Base-by-base conservation (phyloP, 2,797 vertebrate genomes). In the Hippopotamyrus pictus region DNA sequence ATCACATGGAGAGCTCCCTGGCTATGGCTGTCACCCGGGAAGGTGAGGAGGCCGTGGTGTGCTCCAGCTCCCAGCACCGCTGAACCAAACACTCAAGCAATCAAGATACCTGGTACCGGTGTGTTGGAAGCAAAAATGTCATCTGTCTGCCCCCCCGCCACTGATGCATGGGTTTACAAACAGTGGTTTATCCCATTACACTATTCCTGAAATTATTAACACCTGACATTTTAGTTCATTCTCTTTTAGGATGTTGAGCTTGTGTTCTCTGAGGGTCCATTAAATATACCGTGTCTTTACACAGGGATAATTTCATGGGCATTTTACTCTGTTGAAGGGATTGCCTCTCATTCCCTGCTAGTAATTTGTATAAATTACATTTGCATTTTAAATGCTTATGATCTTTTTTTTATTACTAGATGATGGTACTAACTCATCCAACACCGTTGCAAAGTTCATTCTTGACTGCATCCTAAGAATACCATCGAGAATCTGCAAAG, bases 1-100 rank as follows among this genome's bases (percentile, higher is more conserved):
- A 97, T 94, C 95, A 96, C 93, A 95, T 96, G 95, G 91, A 95
- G 90, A 95, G 91, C 89, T 94, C 95, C 1, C 92, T 97, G 91
- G 95, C 95, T 17, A 92, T 90, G n/a, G 94, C 95, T 3, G 92
- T 96, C 69, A 94, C 93, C 5, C 91, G 91, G 89, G 95, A 95
- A 94, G 95, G 96, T 96, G 90, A 53, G 62, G 88, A 83, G 2
- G 37, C 73, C 54, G 25, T 87, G 44, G 6, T 76, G 14, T 50
- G 22, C 25, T 65, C 22, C 9, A 65, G 62, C 25, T 65, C 25
- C 25, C n/a, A 29, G 59, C 59, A 25, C n/a, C 5, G 8, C 59
- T 25, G 11, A 65, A 33, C 62, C 62, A 29, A 65, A 29, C 25
- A 33, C 25, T 33, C 69, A 73, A 19, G 69, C 69, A 37, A 37